Base-by-base conservation (phyloP, 2,113 vertebrate genomes). In the Xenopus laevis region DNA sequence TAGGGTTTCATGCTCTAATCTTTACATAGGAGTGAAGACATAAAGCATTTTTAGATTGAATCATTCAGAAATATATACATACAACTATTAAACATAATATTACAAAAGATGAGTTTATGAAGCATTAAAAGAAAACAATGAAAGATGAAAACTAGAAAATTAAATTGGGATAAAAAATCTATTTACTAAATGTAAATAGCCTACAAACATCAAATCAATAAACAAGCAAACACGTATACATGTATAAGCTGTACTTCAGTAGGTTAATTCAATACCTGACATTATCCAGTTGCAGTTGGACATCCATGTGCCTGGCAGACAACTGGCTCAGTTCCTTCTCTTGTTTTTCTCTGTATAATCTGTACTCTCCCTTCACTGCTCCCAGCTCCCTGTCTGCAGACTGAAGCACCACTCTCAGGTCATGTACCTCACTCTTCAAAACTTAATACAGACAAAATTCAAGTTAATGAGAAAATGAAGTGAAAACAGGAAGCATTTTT, bases 341-440 rank as follows among this genome's bases (percentile, higher is more conserved):
- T 62, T 95, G 93, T 71, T 89, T 91, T 13, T 81, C 85, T 81
- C 66, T 87, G 72, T 88, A 90, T 10, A 78, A 60, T 15, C 20
- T 71, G 10, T 90, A 91, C 65, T 93, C 84, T 45, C 27, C 0
- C 80, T 92, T 95, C 5, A 89, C 83, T 2, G 79, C 65, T 21
- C 88, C 88, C 52, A 98, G 88, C 79, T 99, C 95, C 71, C 91
- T 95, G 84, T 99, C 96, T 10, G 97, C 96, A 15, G 96, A 99
- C 80, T 93, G 91, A 79, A 99, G 93, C 47, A 98, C 91, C 23
- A 98, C 86, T 30, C 93, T 93, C n/a, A 99, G 84, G 79, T 99
- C 97, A 18, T n/a, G 82, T 13, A 96, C 93, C 83, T 99, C 96
- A 71, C 90, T 93, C 72, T 83, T 89, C 78, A 98, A 80, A 79